Evolutionary conservation across 2,113 vertebrate species (phyloP).

Genomic region (Aldabrachelys gigantea): DNA sequence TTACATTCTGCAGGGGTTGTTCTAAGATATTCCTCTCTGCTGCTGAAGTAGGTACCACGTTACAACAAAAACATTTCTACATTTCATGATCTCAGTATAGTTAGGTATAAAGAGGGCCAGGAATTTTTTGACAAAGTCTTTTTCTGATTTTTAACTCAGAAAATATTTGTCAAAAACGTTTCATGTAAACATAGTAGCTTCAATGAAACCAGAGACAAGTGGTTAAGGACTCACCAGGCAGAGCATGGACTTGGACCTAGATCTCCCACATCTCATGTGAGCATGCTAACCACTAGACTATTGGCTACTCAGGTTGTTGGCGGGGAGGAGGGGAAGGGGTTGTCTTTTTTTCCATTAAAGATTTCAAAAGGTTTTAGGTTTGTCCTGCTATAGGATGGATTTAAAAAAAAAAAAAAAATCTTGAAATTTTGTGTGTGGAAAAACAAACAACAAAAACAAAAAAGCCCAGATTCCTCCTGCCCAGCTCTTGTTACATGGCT

Average conservation of each 20-base stretch:
- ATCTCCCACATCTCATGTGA: background rate
- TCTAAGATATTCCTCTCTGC: background rate
- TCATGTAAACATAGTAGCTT: background rate
- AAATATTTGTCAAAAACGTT: background rate
- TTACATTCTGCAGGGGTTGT: background rate
- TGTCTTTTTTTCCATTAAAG: background rate
- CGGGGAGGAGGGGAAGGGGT: too few species aligned
- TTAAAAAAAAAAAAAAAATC: background rate
- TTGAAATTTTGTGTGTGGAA: background rate
- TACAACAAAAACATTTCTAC: background rate
- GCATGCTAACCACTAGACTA: background rate
- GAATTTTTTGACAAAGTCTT: background rate
- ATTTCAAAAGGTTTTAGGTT: background rate
- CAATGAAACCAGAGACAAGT: background rate
- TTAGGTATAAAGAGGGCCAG: background rate
- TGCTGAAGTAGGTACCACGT: background rate
- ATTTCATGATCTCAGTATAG: background rate
- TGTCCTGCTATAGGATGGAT: background rate
- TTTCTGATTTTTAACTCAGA: background rate
- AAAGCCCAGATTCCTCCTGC: too few species aligned
- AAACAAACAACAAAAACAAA: too few species aligned
- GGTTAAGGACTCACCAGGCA: background rate
- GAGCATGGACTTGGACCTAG: background rate
- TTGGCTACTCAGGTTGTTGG: background rate
- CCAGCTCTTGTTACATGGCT: background rate